Base-by-base conservation (phyloP, 2,888 invertebrate genomes). In the Nasonia oneida region DNA sequence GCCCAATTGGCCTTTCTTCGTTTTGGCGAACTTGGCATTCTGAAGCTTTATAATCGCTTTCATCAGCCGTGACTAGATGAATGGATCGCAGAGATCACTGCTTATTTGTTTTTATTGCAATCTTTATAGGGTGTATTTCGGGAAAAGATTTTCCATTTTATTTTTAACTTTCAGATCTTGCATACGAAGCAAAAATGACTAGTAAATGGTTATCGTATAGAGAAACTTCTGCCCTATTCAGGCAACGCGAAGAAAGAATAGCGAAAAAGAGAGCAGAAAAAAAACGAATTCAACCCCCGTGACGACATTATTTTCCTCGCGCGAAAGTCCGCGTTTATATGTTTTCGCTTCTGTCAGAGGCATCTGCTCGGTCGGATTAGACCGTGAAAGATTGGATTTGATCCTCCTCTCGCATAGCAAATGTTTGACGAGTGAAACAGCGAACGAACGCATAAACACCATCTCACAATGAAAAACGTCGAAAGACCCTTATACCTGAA, bases 231-330 rank as follows among this genome's bases (percentile, higher is more conserved):
- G 5, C 4, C 18, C 1, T 18, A 18, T 53, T 18, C 18, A 18
- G 15, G 64, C 8, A 23, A 10, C 12, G 8, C 0, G 23, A 42
- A 18, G 39, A 71, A n/a, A 42, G 8, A 8, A 39, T 6, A 39
- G 39, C 14, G 39, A n/a, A 5, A 15, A 37, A 15, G 12, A 4
- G 3, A 14, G 29, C 33, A 37, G 18, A 39, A 73, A n/a, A 73
- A 33, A 8, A 37, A 33, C 14, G 3, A 61, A n/a, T 39, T 42
- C 37, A 39, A 37, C 71, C 15, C 39, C 12, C 6, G 5, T 39
- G 37, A n/a, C 39, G 71, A 37, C 39, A 39, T 39, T 71, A 42
- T 71, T n/a, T 71, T 71, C 10, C 71, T 37, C 39, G 39, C 71
- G 2, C 8, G 39, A 42, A 71, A 71, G 37, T 37, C 12, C 71